Base-by-base conservation (phyloP, 2,888 invertebrate species). In the Ichneumoninae sp. region DNA sequence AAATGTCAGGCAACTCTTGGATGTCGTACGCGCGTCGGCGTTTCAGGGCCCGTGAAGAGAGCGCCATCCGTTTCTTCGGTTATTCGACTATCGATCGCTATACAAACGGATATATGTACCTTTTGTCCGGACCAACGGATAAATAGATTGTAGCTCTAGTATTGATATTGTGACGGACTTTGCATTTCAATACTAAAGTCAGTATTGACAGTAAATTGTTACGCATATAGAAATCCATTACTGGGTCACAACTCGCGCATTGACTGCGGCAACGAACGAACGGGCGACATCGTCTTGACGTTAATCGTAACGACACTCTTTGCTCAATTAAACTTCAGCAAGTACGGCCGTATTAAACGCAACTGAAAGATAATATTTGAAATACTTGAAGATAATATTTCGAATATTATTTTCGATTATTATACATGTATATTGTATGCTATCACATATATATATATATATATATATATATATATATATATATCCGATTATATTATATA, bases 1-100 rank as follows among this genome's bases (percentile, higher is more conserved):
- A 85, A 86, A 80, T 79, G 84, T 79, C 75, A 86, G 52, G 63
- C 71, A 69, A 36, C 70, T 33, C 69, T 77, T 52, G 66, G 76
- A 80, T 71, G 76, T 83, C 73, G 73, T 66, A 63, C 60, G 66
- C 74, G 68, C 74, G 71, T 73, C 71, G 70, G 68, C 71, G 52
- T 79, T 78, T 63, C 63, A 60, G 40, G n/a, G 63, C 5, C 30
- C 74, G 73, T 10, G 60, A n/a, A 22, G 30, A 47, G 57, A 60
- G 30, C 47, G 47, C 47, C 74, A 75, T 75, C 65, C 74, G 74
- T 22, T 75, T 75, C 44, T 65, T 75, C 22, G 7, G 22, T 50
- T 63, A 19, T 30, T 63, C 60, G 60, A 33, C 33, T 13, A 63
- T 47, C 63, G n/a, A 74, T 50, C 74, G 40, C 26, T 6, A 19